Evolutionary conservation across 35 echinoderm and acorn worm species (phyloP), one percentile per base, ranked within the genome.

Genomic region (Acanthaster planci): DNA sequence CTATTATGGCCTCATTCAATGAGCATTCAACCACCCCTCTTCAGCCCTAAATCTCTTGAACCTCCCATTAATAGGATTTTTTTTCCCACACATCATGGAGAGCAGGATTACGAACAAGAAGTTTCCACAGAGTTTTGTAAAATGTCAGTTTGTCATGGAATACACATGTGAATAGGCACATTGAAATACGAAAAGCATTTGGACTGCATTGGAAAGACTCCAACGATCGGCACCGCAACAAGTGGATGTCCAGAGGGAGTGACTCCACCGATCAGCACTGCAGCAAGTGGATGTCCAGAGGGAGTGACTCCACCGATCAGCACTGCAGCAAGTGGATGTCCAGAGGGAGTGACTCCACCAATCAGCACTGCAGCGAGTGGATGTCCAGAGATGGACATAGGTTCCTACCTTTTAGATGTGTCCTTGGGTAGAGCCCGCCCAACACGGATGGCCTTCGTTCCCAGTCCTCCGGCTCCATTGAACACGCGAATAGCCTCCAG

Each of bases 401-500:
- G 17, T 59, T 59, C 7, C 27, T 72, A 72, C 64, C 64, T 35
- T 29, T 72, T 72, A 27, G 64, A 34, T 9, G 29, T 29, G 29
- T 31, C 23, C 42, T 47, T 47, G 8, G 64, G 64, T 29, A 34
- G 14, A 14, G 64, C 64, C 34, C 64, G 18, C 2, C 64, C 64
- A 10, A 72, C 64, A 10, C 64, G 7, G 64, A 72, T 21, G 0
- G 64, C 19, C 34, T 72, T 72, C 5, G 23, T 3, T 26, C 64
- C 64, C 64, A 72, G 34, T 14, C 64, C 64, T 21, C 4, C 64
- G 7, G 64, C 64, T 72, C 64, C 64, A 26, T 72, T 72, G 64
- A 72, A 72, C 34, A 72, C 14, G 22, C 26, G 22, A 34, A 72
- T 72, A 72, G 64, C 64, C 9, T 72, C 64, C 23, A 72, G 23